Conservation (phyloP, 2,113 vertebrate genomes). For the Protomyctophum bolini region DNA sequence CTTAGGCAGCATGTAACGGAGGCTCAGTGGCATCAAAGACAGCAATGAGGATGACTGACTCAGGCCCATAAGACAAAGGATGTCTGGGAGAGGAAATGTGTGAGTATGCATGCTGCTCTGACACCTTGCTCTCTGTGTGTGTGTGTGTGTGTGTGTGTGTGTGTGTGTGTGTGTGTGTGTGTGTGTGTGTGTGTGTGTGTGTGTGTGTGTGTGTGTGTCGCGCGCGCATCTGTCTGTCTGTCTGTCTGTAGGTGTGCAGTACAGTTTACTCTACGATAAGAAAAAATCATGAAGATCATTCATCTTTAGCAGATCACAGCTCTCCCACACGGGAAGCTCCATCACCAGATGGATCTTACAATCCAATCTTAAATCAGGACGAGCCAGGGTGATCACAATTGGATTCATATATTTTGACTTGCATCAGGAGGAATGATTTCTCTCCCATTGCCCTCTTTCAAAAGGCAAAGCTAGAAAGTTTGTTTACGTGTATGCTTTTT, state of each 20-base stretch:
- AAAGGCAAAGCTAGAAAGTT: neutral
- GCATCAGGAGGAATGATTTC: neutral
- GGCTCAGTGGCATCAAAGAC: conserved; percentile 26
- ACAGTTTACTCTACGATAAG: neutral
- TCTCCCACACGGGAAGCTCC: neutral
- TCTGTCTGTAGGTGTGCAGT: neutral
- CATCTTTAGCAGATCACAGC: neutral
- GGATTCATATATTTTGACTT: too few species aligned
- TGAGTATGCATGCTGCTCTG: conserved; percentile 59
- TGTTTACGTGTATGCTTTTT: neutral
- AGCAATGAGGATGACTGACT: conserved; percentile 46
- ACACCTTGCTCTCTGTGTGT: conserved; percentile 10
- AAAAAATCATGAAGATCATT: neutral
- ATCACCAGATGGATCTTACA: neutral
- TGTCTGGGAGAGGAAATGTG: conserved; percentile 44
- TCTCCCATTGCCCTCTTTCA: neutral
- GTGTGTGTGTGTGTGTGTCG: neutral
- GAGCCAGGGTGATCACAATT: too few species aligned
- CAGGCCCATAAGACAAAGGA: conserved; percentile 50
- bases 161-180: neutral
- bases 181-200: conserved; percentile 6
- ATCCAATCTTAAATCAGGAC: neutral
- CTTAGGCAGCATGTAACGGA: conserved; percentile 46
- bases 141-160: neutral
- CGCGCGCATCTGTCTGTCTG: conserved; percentile 24